Percentiles rank a stretch among this genome's conserved stretches.
These are phyloP conservation scores for Agrilus planipennis DNA, from an alignment of 1,140 invertebrate species.

Conservation along the genomic window DNA sequence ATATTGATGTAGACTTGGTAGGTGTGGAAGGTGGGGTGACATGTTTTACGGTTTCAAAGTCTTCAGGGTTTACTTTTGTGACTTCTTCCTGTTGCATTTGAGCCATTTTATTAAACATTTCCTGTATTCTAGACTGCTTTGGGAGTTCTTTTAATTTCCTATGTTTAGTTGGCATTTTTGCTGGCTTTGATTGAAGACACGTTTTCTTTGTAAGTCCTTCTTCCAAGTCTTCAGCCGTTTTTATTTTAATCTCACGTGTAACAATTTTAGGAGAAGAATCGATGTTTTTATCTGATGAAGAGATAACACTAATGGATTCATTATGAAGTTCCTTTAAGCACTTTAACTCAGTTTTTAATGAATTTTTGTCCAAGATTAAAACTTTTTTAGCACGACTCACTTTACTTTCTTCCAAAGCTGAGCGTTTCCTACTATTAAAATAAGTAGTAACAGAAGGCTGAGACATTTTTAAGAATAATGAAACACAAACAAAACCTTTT, in stretches of 20 bases:
- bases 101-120: not conserved
- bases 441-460: conserved; percentile 56
- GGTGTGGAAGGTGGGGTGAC: not conserved
- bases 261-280: not conserved
- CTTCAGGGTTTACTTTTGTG: not conserved
- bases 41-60: not conserved
- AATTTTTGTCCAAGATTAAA: conserved; percentile 20
- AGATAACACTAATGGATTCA: not conserved
- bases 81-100: not conserved
- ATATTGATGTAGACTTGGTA: not conserved
- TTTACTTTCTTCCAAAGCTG: conserved; percentile 48
- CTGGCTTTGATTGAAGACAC: no score
- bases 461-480: conserved; percentile 39
- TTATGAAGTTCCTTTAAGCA: not conserved
- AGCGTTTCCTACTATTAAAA: conserved; percentile 56
- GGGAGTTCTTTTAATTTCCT: no score
- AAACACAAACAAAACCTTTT: not conserved
- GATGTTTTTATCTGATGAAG: not conserved
- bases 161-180: no score
- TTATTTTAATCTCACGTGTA: not conserved
- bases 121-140: not conserved
- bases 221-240: not conserved
- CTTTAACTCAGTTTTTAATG: not conserved
- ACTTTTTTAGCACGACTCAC: conserved; percentile 47
- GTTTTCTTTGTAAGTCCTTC: not conserved